A percentile compares a stretch with the other conserved stretches of the same genome.
These are phyloP conservation scores for Eurypyga helias DNA, from an alignment of 2,113 vertebrate species.

Conservation along the genomic window DNA sequence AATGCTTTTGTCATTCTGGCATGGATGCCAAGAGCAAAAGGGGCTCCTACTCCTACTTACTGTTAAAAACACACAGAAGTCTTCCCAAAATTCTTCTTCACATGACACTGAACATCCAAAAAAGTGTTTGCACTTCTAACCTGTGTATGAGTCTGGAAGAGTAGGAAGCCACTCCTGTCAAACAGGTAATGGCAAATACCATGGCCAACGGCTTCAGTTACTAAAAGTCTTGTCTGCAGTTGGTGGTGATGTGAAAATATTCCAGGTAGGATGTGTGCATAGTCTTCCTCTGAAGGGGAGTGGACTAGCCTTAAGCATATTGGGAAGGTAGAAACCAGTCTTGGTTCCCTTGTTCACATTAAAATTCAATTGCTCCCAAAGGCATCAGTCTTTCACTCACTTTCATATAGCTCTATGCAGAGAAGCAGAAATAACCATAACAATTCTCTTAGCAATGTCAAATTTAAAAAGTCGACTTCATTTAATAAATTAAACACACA, in stretches of 20 bases:
- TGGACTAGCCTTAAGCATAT: not conserved
- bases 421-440: not conserved
- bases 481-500: not conserved
- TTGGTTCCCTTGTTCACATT: not conserved
- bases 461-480: not conserved
- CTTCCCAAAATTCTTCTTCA: not conserved
- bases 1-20: not conserved
- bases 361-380: not conserved
- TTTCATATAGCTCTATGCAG: not conserved
- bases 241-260: not conserved
- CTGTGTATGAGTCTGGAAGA: not conserved
- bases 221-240: not conserved
- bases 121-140: not conserved
- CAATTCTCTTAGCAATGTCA: not conserved
- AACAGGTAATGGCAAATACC: not conserved
- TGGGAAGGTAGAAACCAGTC: not conserved
- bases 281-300: not conserved
- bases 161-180: not conserved
- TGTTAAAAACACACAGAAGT: not conserved
- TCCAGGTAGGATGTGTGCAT: not conserved
- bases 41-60: accelerated
- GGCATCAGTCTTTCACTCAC: not conserved
- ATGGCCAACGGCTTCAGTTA: not conserved
- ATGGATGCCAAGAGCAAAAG: not conserved
- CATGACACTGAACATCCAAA: not conserved